These are phyloP conservation scores for Oryctolagus cuniculus DNA, from an alignment of 2,113 vertebrate genomes.

Conservation along the genomic window mOryCun1.1 NC_091434.1:105969501-105970000, in stretches of 20 bases:
- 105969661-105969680: conserved; percentile 44
- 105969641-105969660: neutral
- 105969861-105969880: neutral
- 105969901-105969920: neutral
- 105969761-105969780: conserved; percentile 63
- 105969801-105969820: neutral
- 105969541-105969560: conserved; percentile 26
- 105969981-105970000: neutral
- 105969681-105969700: conserved; percentile 33
- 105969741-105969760: conserved; percentile 53
- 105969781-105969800: neutral
- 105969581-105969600: neutral
- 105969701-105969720: conserved; percentile 51
- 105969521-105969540: conserved; percentile 38
- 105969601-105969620: conserved; percentile 29
- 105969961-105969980: neutral
- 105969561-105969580: conserved; percentile 54
- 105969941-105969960: neutral
- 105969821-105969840: neutral
- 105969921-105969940: neutral
- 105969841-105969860: neutral
- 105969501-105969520: neutral
- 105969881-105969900: neutral
- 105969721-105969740: conserved; percentile 15
- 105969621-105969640: conserved; percentile 56